These are phyloP conservation scores for Elachura formosa DNA, from an alignment of 2,113 vertebrate species.

Conservation along the genomic window DNA sequence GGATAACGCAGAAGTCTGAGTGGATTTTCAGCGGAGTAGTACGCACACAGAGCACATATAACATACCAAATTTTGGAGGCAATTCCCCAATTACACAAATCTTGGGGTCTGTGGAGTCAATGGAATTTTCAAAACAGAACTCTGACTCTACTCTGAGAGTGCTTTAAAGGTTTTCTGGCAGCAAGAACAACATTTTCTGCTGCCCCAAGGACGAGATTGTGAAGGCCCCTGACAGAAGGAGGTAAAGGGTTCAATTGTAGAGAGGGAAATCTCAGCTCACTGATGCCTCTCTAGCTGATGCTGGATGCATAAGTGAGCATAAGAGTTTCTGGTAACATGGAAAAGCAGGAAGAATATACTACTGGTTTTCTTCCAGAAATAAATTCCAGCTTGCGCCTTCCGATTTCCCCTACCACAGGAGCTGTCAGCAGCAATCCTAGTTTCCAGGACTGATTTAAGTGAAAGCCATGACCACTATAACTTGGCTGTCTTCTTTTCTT, in stretches of 20 bases:
- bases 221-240: neutral
- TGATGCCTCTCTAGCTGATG: neutral
- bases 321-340: neutral
- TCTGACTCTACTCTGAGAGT: neutral
- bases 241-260: neutral
- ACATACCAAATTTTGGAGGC: neutral
- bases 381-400: neutral
- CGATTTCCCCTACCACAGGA: neutral
- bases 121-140: neutral
- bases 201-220: neutral
- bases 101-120: too few species aligned
- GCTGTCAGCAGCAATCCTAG: neutral
- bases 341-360: neutral
- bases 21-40: neutral
- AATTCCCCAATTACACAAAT: neutral
- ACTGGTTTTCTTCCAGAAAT: neutral
- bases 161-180: neutral
- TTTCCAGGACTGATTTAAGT: neutral
- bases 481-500: neutral
- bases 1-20: neutral
- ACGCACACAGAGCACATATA: neutral
- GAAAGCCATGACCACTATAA: neutral
- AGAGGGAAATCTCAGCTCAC: neutral
- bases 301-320: too few species aligned
- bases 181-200: neutral